Conservation (phyloP, 2,797 vertebrate species). For the Sebastes steindachneri region DNA sequence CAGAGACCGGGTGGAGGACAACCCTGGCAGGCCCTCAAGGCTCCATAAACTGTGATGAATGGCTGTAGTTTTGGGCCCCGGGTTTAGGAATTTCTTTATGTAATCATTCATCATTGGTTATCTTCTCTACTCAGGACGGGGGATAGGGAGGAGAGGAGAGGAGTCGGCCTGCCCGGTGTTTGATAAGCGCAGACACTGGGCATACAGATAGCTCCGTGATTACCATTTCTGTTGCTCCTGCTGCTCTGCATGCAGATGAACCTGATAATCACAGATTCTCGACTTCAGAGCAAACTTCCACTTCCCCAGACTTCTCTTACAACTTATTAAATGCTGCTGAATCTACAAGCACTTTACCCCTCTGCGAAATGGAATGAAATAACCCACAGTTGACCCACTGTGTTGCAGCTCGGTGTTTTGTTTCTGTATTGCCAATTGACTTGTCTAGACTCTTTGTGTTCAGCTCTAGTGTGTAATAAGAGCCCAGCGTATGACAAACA, state of each 20-base stretch:
- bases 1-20: conserved; percentile 68
- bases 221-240: conserved; percentile 68
- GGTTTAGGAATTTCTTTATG: conserved; percentile 73
- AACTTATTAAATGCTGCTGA: conserved; percentile 64
- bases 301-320: conserved; percentile 38
- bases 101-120: conserved; percentile 82
- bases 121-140: conserved; percentile 73
- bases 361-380: conserved; percentile 55
- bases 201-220: conserved; percentile 75
- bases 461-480: conserved; percentile 5
- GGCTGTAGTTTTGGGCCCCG: conserved; percentile 64
- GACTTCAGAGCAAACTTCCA: conserved; percentile 65
- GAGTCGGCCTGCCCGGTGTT: conserved; percentile 60
- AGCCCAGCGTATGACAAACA: conserved; percentile 19
- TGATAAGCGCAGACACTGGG: conserved; percentile 75
- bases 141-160: conserved; percentile 59
- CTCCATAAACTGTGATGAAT: conserved; percentile 78
- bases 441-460: conserved; percentile 35
- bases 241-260: conserved; percentile 80
- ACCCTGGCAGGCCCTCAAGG: conserved; percentile 69
- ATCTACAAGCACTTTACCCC: conserved; percentile 49
- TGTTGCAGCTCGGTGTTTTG: conserved; percentile 16
- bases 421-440: conserved; percentile 43
- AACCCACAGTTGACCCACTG: conserved; percentile 52
- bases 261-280: conserved; percentile 72